Conservation (phyloP, 1,140 invertebrate genomes). For the Thalassaphorura encarpata region DNA sequence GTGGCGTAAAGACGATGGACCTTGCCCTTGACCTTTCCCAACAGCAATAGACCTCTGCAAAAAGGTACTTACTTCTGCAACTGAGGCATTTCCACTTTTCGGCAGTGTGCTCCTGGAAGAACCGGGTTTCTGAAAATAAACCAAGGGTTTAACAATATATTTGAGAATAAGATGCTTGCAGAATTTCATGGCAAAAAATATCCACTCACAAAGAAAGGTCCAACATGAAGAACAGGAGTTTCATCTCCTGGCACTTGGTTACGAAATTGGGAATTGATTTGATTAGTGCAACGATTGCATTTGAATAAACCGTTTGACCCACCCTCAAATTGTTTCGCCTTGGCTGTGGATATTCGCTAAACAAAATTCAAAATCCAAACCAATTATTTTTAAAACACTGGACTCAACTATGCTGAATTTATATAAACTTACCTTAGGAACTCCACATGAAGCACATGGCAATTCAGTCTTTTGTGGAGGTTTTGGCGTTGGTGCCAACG, state of each 20-base stretch:
- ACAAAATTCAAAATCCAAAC: conserved; percentile 1
- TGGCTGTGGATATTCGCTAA: conserved; percentile 17
- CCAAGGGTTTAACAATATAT: too few species aligned
- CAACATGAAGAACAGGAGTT: not conserved
- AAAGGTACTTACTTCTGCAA: too few species aligned
- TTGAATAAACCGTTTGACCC: not conserved
- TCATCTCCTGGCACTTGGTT: not conserved
- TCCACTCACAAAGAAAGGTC: too few species aligned
- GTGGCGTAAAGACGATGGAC: too few species aligned
- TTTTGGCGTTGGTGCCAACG: conserved; percentile 6
- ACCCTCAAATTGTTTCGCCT: conserved; percentile 6
- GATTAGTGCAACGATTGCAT: not conserved
- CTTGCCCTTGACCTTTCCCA: too few species aligned
- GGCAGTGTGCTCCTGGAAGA: too few species aligned
- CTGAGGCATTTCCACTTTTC: too few species aligned
- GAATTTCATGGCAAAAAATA: too few species aligned
- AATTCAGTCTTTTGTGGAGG: conserved; percentile 10
- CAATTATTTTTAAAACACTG: not conserved
- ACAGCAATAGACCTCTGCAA: too few species aligned
- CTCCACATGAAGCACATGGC: conserved; percentile 10
- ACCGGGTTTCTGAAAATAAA: too few species aligned
- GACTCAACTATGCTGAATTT: not conserved
- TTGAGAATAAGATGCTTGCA: too few species aligned
- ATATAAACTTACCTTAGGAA: not conserved
- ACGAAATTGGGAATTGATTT: conserved; percentile 1